phyloP scores from a whole-genome alignment of 2,113 vertebrate species.

The Tachuris rubrigastra region DNA sequence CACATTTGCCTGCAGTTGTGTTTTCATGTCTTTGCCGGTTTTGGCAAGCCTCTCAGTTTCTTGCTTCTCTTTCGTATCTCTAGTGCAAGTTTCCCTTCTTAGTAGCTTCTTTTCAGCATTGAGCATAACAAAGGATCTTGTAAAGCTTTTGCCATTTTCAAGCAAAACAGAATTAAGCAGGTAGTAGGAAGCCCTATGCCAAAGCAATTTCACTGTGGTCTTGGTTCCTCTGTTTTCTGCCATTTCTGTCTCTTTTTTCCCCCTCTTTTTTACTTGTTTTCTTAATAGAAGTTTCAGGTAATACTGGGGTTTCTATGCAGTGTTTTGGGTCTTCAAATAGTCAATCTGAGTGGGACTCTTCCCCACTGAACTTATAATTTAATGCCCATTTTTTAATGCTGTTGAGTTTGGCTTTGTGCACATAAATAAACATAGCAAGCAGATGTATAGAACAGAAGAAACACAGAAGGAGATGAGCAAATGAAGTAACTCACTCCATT shows the following conservation, averaged over 20 bases:
- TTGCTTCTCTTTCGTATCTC: neutral
- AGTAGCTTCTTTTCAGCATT: neutral
- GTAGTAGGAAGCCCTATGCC: neutral
- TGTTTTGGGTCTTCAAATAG: neutral
- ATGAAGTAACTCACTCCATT: neutral
- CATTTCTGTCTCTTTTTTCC: neutral
- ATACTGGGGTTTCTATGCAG: neutral
- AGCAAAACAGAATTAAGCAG: neutral
- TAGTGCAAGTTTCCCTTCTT: neutral
- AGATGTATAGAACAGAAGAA: neutral
- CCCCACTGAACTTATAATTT: neutral
- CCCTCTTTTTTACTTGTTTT: neutral
- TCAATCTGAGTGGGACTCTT: neutral
- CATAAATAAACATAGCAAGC: neutral
- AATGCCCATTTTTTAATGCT: neutral
- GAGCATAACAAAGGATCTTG: neutral
- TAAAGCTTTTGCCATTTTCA: neutral
- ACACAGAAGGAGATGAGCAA: neutral
- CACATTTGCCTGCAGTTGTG: neutral
- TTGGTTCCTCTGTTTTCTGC: neutral
- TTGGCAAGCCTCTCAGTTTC: neutral
- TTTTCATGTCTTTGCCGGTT: neutral
- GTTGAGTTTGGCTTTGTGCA: neutral
- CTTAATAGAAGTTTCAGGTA: neutral
- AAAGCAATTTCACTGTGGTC: neutral